Conservation (phyloP, 2,797 vertebrate species). For the Sorex maritimensis region DNA sequence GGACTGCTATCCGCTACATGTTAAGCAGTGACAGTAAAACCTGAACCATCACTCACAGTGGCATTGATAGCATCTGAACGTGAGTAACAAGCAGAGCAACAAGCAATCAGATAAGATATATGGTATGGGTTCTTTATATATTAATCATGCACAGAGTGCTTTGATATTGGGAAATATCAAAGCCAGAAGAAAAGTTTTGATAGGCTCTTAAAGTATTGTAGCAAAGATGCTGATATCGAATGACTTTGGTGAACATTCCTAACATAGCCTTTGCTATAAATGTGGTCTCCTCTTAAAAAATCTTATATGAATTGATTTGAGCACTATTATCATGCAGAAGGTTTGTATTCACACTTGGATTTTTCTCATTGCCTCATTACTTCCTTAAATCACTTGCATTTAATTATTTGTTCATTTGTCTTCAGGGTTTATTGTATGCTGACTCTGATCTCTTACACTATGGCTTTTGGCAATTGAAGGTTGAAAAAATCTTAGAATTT, state of each 20-base stretch:
- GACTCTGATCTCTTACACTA: neutral
- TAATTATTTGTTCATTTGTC: neutral
- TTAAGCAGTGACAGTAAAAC: neutral
- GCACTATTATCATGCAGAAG: conserved; percentile 2
- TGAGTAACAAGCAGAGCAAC: neutral
- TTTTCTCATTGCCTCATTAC: neutral
- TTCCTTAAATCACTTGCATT: conserved; percentile 5
- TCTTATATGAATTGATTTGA: neutral
- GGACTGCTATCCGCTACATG: neutral
- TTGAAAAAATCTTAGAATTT: too few species aligned
- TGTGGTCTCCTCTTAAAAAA: neutral
- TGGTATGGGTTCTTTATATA: neutral
- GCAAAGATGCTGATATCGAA: neutral
- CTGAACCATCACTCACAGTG: neutral
- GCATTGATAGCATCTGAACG: neutral
- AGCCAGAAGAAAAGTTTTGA: conserved; percentile 13
- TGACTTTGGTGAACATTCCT: neutral
- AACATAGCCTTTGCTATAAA: neutral
- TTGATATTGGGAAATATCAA: neutral
- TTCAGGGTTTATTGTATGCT: neutral
- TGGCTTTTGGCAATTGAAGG: too few species aligned
- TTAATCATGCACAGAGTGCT: neutral
- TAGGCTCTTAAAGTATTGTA: conserved; percentile 14
- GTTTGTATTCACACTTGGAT: neutral
- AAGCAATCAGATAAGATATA: neutral